Base-by-base conservation (phyloP, 2,113 vertebrate genomes). In the Passer montanus region DNA sequence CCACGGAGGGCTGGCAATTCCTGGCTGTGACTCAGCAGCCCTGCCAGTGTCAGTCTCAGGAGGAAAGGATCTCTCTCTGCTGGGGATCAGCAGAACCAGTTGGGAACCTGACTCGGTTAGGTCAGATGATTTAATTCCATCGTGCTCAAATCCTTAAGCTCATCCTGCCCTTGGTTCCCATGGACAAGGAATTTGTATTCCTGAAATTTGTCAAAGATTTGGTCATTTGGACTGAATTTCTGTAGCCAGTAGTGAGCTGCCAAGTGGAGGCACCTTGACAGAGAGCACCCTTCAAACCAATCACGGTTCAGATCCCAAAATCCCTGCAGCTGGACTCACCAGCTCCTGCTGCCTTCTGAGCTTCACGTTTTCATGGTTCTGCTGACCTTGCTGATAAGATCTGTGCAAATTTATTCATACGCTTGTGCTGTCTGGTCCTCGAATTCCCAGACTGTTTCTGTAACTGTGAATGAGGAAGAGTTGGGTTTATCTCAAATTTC, bases 391-490 rank as follows among this genome's bases (percentile, higher is more conserved):
- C 47, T 72, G 88, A 95, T 90, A 84, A 84, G 52, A 84, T 93
- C 94, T 63, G 83, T 12, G 37, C 17, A 44, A 6, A 77, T 92
- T 67, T 59, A 90, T 90, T 95, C 91, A 92, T 18, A 10, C 24
- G 3, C 35, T 64, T 43, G 50, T 73, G 50, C 64, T 90, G 91
- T 95, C 83, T 90, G 50, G 55, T 77, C 89, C 79, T 95, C 27
- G 47, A 74, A 95, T 97, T 96, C 95, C 86, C 91, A 92, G 73
- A 89, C 89, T 90, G 15, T 88, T 93, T 86, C 89, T 94, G 15
- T 81, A 56, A 7, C 84, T 59, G 60, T 63, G 80, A 81, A 89
- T n/a, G 74, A 90, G 64, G 76, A 92, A 94, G 76, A 76, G 47
- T 28, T 81, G 49, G 21, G 30, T 66, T 94, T 78, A 44, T 93